Conservation (phyloP, 2,113 vertebrate species). For the Crotalus viridis region DNA sequence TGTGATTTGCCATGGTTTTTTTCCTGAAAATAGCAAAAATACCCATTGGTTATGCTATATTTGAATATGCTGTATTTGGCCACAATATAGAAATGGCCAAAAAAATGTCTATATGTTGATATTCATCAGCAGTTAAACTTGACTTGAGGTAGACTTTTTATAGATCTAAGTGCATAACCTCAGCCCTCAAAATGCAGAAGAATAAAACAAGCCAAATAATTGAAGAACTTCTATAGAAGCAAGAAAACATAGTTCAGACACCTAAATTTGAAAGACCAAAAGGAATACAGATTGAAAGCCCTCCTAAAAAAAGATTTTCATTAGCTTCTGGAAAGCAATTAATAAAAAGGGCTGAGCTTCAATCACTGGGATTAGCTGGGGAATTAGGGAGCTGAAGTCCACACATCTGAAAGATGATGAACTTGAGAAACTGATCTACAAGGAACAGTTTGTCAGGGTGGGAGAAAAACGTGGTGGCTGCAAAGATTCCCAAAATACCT, state of each 20-base stretch:
- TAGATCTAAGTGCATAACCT: background rate
- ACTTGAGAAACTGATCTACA: background rate
- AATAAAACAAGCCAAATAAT: background rate
- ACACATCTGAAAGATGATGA: background rate
- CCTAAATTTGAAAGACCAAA: background rate
- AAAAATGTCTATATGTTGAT: background rate
- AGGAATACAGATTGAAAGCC: background rate
- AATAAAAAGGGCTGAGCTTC: background rate
- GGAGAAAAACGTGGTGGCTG: background rate
- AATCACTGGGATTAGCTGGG: background rate
- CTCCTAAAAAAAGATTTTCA: background rate
- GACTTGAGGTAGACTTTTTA: background rate
- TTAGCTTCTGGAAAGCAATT: background rate
- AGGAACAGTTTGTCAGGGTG: background rate
- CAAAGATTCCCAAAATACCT: background rate
- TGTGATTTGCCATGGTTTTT: background rate
- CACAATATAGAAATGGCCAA: background rate
- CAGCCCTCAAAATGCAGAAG: background rate
- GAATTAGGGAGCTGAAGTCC: background rate
- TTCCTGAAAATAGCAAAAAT: background rate
- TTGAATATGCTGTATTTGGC: background rate
- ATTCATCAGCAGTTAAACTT: background rate
- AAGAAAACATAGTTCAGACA: background rate
- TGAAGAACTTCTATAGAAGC: background rate
- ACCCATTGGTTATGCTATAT: background rate